These are phyloP conservation scores for Acrobasis repandana DNA, from an alignment of 2,888 invertebrate species.

Conservation along the genomic window DNA sequence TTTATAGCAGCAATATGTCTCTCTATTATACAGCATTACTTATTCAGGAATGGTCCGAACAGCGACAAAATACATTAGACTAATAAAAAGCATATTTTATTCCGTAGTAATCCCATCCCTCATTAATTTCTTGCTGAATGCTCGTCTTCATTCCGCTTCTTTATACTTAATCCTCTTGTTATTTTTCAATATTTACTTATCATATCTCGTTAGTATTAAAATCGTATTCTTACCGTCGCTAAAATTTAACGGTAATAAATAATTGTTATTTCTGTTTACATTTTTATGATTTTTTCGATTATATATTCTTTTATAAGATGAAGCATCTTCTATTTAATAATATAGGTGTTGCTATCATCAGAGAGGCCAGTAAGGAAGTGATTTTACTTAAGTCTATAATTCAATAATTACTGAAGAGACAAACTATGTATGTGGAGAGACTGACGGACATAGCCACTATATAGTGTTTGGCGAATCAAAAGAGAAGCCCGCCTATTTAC, in stretches of 20 bases:
- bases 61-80: conserved; percentile 9
- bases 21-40: conserved; percentile 13
- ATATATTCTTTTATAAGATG: no score
- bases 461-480: conserved; percentile 25
- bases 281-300: no score
- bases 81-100: conserved; percentile 8
- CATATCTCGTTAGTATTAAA: not conserved
- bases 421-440: no score
- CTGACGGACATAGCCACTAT: no score
- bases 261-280: no score
- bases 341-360: no score
- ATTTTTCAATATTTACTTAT: conserved; percentile 14
- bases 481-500: conserved; percentile 23
- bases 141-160: conserved; percentile 4
- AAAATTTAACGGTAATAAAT: no score
- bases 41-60: not conserved
- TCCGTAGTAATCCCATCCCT: conserved; percentile 21
- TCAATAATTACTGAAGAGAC: no score
- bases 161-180: conserved; percentile 12
- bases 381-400: no score
- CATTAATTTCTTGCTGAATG: conserved; percentile 24
- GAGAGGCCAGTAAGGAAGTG: no score
- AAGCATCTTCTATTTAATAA: no score
- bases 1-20: conserved; percentile 1
- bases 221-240: not conserved